A percentile compares a stretch with the other conserved stretches of the same genome.
phyloP scores from a whole-genome alignment of 2,888 invertebrate species.

The Cataglyphis altisquamis region DNA sequence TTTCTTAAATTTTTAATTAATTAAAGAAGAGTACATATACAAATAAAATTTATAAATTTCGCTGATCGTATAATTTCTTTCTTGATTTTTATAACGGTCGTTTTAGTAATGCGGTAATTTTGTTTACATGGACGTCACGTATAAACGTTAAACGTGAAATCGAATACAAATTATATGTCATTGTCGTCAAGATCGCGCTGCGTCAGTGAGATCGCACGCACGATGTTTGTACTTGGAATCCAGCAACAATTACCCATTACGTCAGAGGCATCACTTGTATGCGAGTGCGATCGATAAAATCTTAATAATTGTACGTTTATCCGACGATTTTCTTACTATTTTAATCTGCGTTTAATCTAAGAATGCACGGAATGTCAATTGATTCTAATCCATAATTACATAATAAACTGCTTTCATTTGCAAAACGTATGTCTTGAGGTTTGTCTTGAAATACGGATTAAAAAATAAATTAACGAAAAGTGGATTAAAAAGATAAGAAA shows the following conservation, averaged over 20 bases:
- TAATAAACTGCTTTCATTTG: conserved; percentile 1
- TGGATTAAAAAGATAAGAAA: neutral
- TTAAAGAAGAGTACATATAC: neutral
- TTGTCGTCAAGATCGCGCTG: conserved; percentile 39
- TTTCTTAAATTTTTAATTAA: neutral
- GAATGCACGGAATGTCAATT: conserved; percentile 15
- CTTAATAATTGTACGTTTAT: neutral
- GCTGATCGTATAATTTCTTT: neutral
- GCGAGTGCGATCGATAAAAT: conserved; percentile 40
- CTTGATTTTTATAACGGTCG: neutral
- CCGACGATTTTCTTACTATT: conserved; percentile 9
- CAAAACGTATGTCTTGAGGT: neutral
- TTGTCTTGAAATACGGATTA: neutral
- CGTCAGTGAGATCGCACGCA: conserved; percentile 9
- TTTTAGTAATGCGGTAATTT: neutral
- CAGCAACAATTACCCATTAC: conserved; percentile 34
- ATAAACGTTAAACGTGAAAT: conserved; percentile 12
- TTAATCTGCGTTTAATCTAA: neutral
- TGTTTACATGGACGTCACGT: conserved; percentile 40
- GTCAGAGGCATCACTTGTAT: conserved; percentile 20
- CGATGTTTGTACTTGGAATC: conserved; percentile 22
- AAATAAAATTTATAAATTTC: neutral
- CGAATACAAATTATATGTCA: conserved; percentile 47
- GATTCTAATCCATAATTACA: conserved; percentile 17
- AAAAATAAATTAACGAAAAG: neutral